phyloP scores from a whole-genome alignment of 2,888 invertebrate genomes.

The Caenorhabditis parvicauda region DNA sequence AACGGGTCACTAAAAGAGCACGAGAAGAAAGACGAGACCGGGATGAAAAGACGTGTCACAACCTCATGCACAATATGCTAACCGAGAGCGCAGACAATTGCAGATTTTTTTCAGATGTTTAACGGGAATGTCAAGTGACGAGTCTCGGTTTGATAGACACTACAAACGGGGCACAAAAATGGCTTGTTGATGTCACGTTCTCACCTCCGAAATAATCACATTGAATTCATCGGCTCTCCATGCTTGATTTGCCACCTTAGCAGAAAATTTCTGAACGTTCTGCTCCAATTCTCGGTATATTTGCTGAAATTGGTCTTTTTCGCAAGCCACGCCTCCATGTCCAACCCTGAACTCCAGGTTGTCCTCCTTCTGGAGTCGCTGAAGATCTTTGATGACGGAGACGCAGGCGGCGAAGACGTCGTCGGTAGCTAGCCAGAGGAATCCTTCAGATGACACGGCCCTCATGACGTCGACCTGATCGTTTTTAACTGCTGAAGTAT shows the following conservation, averaged over 20 bases:
- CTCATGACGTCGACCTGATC: slow-evolving; percentile 45
- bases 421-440: slow-evolving; percentile 47
- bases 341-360: slow-evolving; percentile 7
- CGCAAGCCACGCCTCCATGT: not conserved
- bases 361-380: slow-evolving; percentile 15
- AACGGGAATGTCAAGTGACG: too few species aligned
- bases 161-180: too few species aligned
- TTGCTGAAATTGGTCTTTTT: not conserved
- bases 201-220: slow-evolving; percentile 13
- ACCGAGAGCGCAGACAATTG: too few species aligned
- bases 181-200: too few species aligned
- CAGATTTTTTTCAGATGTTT: too few species aligned
- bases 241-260: slow-evolving; percentile 37
- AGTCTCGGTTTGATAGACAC: too few species aligned
- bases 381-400: slow-evolving; percentile 34
- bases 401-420: slow-evolving; percentile 45
- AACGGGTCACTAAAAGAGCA: too few species aligned
- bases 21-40: too few species aligned
- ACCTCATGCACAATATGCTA: too few species aligned
- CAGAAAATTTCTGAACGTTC: slow-evolving; percentile 39
- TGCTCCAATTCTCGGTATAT: slow-evolving; percentile 14
- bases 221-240: slow-evolving; percentile 46
- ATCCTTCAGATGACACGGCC: slow-evolving; percentile 43
- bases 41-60: too few species aligned
- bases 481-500: too few species aligned